phyloP scores from a whole-genome alignment of 1,140 invertebrate genomes.

The Oryctes rhinoceros region DNA sequence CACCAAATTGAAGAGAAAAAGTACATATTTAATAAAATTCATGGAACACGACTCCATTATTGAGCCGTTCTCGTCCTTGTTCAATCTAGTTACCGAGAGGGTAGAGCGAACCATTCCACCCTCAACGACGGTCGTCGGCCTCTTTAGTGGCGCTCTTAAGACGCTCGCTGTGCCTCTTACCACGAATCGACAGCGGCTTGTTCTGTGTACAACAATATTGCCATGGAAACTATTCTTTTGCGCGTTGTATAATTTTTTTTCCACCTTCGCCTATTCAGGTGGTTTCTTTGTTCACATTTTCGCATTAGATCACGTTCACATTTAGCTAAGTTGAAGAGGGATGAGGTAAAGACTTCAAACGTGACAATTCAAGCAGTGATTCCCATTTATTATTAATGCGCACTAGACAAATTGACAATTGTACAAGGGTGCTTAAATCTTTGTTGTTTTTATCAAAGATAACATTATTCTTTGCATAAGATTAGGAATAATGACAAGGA shows the following conservation, averaged over 20 bases:
- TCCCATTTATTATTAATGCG: background rate
- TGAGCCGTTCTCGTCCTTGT: background rate
- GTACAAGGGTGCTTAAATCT: too few species aligned
- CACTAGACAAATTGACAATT: background rate
- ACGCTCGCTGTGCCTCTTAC: background rate
- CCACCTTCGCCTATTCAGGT: background rate
- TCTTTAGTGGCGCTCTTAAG: background rate
- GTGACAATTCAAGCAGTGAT: background rate
- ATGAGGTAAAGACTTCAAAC: background rate
- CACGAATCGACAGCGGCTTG: background rate
- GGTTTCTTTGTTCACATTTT: slow-evolving; percentile 30
- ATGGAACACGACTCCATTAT: slow-evolving; percentile 33
- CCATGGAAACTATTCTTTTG: slow-evolving; percentile 38
- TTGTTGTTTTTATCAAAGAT: too few species aligned
- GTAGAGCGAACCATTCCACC: slow-evolving; percentile 20
- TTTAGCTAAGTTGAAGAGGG: background rate
- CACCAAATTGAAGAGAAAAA: slow-evolving; percentile 39
- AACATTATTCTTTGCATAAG: too few species aligned
- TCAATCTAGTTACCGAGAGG: slow-evolving; percentile 20
- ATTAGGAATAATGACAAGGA: too few species aligned
- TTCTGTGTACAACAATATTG: slow-evolving; percentile 7
- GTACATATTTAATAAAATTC: slow-evolving; percentile 39
- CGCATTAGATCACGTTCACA: slow-evolving; percentile 15
- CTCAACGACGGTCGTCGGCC: background rate
- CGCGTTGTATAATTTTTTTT: slow-evolving; percentile 22